These are phyloP conservation scores for Sericinus montela DNA, from an alignment of 2,888 invertebrate species.

Conservation along the genomic window DNA sequence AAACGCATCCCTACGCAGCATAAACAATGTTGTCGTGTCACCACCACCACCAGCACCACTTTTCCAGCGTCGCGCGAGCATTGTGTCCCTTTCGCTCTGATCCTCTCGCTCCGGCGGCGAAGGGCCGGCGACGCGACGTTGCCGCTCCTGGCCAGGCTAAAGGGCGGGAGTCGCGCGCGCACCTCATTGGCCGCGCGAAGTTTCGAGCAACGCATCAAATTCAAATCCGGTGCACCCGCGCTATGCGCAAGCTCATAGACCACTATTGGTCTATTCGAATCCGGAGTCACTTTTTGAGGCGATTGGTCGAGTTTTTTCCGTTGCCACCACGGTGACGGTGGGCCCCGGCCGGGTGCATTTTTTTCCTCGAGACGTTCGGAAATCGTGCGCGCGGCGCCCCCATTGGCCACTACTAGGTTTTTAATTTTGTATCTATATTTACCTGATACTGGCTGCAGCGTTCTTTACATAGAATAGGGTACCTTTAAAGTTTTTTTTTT, in stretches of 20 bases:
- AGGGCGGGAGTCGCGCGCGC: constrained; percentile 30
- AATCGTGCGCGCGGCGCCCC: constrained; percentile 17
- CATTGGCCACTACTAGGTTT: constrained; percentile 10
- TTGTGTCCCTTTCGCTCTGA: constrained; percentile 8
- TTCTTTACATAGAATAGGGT: not conserved
- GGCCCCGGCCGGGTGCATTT: constrained; percentile 25
- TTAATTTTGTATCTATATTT: constrained; percentile 13
- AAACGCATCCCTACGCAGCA: constrained; percentile 7
- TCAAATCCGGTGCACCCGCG: constrained; percentile 28
- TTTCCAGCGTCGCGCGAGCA: not conserved
- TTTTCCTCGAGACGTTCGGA: constrained; percentile 5
- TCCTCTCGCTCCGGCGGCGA: constrained; percentile 15
- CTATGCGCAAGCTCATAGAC: constrained; percentile 35
- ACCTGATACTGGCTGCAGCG: constrained; percentile 5
- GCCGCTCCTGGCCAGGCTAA: constrained; percentile 18
- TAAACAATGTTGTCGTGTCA: constrained; percentile 13
- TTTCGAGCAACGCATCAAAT: constrained; percentile 28
- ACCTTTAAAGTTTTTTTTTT: too few species aligned
- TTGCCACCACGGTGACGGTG: constrained; percentile 19
- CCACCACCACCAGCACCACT: not conserved
- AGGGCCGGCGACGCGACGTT: constrained; percentile 16
- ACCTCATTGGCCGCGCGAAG: constrained; percentile 28
- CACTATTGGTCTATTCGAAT: constrained; percentile 42
- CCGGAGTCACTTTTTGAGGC: constrained; percentile 26
- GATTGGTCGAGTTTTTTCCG: constrained; percentile 25